Evolutionary conservation across 2,888 invertebrate species (phyloP).

Genomic region (Sinopyrophorus schimmeli): DNA sequence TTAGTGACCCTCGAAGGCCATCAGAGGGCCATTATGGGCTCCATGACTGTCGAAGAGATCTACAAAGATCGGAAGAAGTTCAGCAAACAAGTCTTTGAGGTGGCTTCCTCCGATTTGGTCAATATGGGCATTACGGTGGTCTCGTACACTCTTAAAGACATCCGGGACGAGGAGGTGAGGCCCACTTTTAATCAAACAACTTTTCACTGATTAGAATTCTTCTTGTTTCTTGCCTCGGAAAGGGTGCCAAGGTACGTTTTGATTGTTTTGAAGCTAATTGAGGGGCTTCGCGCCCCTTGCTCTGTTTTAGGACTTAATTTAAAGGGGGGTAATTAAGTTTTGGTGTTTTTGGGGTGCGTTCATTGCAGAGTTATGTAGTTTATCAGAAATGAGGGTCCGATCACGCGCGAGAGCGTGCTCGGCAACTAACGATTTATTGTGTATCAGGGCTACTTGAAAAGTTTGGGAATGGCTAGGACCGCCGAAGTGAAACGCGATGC

Average conservation of each 20-base stretch:
- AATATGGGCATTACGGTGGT: conserved; percentile 97
- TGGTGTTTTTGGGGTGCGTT: too few species aligned
- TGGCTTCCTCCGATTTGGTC: conserved; percentile 91
- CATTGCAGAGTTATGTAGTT: too few species aligned
- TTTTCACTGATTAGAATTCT: conserved; percentile 28
- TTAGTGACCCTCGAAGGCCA: conserved; percentile 91
- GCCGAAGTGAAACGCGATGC: conserved; percentile 96
- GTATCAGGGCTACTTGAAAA: conserved; percentile 86
- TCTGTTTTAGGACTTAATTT: too few species aligned
- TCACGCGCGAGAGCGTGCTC: too few species aligned
- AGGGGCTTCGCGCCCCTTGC: too few species aligned
- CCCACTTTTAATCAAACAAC: conserved; percentile 9
- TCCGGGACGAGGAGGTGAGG: conserved; percentile 90
- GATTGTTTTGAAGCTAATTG: too few species aligned
- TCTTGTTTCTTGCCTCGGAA: conserved; percentile 55
- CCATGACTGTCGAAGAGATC: conserved; percentile 96
- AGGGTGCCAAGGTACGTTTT: conserved; percentile 69
- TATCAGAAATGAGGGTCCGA: too few species aligned
- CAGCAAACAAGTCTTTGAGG: conserved; percentile 92
- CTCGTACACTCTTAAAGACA: conserved; percentile 92
- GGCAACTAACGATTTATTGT: too few species aligned
- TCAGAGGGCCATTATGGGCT: conserved; percentile 94
- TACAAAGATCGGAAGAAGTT: conserved; percentile 96
- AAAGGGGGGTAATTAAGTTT: too few species aligned
- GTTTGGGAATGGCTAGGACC: conserved; percentile 92